Percentiles rank a stretch among this genome's conserved stretches.
phyloP scores from a whole-genome alignment of 2,113 vertebrate species.

The Oryzias celebensis region DNA sequence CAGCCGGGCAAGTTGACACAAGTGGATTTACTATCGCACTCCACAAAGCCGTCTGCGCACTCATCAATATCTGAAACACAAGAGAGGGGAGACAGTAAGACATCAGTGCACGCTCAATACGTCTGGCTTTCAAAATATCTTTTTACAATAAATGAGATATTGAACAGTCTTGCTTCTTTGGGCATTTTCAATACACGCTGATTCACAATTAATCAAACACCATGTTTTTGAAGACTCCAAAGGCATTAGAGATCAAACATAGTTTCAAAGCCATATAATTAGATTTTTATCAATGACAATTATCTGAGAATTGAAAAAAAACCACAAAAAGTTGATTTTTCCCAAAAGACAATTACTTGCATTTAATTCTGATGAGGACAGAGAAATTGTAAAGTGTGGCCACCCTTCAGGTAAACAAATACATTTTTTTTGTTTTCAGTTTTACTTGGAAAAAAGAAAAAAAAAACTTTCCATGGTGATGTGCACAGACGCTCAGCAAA shows the following conservation, averaged over 20 bases:
- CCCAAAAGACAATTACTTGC: neutral
- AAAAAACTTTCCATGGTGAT: conserved; percentile 11
- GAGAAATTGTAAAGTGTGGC: neutral
- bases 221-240: conserved; percentile 28
- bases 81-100: conserved; percentile 10
- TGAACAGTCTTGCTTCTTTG: conserved; percentile 30
- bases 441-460: too few relatives aligned
- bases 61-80: conserved; percentile 89
- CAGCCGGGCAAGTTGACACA: conserved; percentile 98
- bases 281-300: conserved; percentile 50
- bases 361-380: conserved; percentile 4
- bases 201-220: conserved; percentile 55
- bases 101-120: neutral
- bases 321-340: conserved; percentile 33
- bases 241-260: conserved; percentile 53
- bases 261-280: conserved; percentile 24
- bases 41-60: conserved; percentile 92
- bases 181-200: conserved; percentile 34
- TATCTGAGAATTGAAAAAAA: conserved; percentile 24
- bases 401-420: conserved; percentile 9
- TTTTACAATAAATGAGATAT: conserved; percentile 11
- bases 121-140: conserved; percentile 16
- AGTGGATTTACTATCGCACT: conserved; percentile 92
- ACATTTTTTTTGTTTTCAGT: conserved; percentile 8
- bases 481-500: conserved; percentile 16